phyloP scores from a whole-genome alignment of 2,113 vertebrate genomes.

The Hemiscyllium ocellatum region DNA sequence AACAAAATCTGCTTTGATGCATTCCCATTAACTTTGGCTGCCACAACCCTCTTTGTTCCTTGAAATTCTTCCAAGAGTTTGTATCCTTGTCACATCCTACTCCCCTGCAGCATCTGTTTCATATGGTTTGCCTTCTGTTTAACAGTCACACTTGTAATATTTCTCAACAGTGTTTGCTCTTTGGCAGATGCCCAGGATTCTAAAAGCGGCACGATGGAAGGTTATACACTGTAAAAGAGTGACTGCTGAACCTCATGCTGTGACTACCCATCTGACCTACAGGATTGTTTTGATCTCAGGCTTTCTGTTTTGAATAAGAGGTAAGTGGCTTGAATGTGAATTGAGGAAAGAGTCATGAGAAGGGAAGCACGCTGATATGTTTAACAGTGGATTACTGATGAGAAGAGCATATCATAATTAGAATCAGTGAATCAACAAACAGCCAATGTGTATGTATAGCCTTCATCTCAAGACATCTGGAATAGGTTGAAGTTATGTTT shows the following conservation, averaged over 20 bases:
- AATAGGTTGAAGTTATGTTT: not conserved
- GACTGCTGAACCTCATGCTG: not conserved
- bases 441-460: not conserved
- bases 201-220: not conserved
- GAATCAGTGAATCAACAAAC: not conserved
- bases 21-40: not conserved
- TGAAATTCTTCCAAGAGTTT: not conserved
- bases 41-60: not conserved
- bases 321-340: not conserved
- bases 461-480: not conserved
- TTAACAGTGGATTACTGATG: not conserved
- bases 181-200: not conserved
- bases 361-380: not conserved
- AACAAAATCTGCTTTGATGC: not conserved
- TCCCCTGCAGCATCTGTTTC: constrained; percentile 33
- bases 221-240: not conserved
- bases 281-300: not conserved
- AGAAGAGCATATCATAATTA: not conserved
- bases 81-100: not conserved
- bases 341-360: not conserved
- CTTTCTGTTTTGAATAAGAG: not conserved
- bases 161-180: not conserved
- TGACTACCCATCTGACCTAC: not conserved
- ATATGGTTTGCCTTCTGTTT: constrained; percentile 13
- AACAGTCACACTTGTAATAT: constrained; percentile 9